These are phyloP conservation scores for Ennomos quercinarius DNA, from an alignment of 2,888 invertebrate genomes.

Conservation along the genomic window DNA sequence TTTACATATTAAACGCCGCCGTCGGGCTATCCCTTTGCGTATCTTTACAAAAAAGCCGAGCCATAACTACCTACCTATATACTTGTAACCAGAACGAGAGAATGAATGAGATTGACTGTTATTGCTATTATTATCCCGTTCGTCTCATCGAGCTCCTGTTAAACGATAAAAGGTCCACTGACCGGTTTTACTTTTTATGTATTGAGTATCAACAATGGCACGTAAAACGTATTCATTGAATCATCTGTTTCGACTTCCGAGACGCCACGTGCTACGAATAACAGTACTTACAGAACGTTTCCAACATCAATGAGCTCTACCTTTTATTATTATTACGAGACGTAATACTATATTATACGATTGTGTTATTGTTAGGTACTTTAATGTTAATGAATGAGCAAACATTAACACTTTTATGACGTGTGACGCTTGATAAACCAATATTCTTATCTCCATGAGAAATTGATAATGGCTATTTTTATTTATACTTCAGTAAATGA, in stretches of 20 bases:
- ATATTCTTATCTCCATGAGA: conserved; percentile 16
- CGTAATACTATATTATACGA: conserved; percentile 25
- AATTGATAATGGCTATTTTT: not conserved
- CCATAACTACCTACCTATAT: conserved; percentile 66
- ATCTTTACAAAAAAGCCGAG: conserved; percentile 79
- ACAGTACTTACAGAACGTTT: conserved; percentile 41
- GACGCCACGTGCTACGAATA: conserved; percentile 60
- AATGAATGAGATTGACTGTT: conserved; percentile 83
- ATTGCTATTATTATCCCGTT: conserved; percentile 80
- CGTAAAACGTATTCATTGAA: conserved; percentile 79
- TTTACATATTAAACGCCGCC: conserved; percentile 85
- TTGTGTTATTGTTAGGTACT: conserved; percentile 24
- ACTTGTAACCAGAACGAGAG: conserved; percentile 79
- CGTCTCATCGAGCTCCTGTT: conserved; percentile 76
- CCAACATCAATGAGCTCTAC: conserved; percentile 40
- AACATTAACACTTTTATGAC: conserved; percentile 25
- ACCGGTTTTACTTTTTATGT: conserved; percentile 82
- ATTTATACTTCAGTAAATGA: not conserved
- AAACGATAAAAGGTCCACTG: conserved; percentile 78
- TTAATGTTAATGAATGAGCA: conserved; percentile 19
- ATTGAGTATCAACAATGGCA: conserved; percentile 80
- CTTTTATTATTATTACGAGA: conserved; percentile 35
- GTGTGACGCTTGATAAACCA: conserved; percentile 19
- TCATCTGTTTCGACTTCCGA: conserved; percentile 69
- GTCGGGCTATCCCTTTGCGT: conserved; percentile 84